Conservation (phyloP, 2,113 vertebrate genomes). For the Delphinus delphis region DNA sequence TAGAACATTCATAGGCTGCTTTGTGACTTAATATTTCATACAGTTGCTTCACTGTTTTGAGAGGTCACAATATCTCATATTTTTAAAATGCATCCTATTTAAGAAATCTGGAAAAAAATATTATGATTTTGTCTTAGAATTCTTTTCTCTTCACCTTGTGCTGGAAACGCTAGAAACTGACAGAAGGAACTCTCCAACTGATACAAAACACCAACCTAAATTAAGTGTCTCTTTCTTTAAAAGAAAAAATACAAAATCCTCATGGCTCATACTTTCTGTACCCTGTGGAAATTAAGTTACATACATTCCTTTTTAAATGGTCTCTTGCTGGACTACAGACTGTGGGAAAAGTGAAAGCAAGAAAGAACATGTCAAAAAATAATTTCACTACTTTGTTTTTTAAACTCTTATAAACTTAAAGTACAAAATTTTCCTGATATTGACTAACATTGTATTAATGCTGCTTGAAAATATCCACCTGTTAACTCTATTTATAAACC, state of each 20-base stretch:
- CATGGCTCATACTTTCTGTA: neutral
- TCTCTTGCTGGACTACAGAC: neutral
- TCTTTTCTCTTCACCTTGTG: neutral
- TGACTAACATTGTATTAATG: neutral
- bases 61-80: neutral
- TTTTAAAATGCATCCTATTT: neutral
- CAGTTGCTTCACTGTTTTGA: neutral
- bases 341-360: neutral
- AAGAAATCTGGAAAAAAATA: neutral
- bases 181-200: neutral
- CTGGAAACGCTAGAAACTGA: neutral
- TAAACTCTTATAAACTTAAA: neutral
- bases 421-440: neutral
- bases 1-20: neutral
- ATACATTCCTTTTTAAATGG: neutral
- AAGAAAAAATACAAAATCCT: conserved; percentile 10
- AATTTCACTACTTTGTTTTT: conserved; percentile 20
- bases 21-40: neutral
- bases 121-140: neutral
- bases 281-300: neutral
- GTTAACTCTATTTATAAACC: conserved; percentile 6
- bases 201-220: neutral
- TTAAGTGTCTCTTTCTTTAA: neutral
- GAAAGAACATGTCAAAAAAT: neutral
- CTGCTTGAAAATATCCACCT: neutral